A percentile compares a stretch with the other conserved stretches of the same genome.
Evolutionary conservation across 2,113 vertebrate genomes (phyloP).

Genomic region (Oreocharis arfaki): DNA sequence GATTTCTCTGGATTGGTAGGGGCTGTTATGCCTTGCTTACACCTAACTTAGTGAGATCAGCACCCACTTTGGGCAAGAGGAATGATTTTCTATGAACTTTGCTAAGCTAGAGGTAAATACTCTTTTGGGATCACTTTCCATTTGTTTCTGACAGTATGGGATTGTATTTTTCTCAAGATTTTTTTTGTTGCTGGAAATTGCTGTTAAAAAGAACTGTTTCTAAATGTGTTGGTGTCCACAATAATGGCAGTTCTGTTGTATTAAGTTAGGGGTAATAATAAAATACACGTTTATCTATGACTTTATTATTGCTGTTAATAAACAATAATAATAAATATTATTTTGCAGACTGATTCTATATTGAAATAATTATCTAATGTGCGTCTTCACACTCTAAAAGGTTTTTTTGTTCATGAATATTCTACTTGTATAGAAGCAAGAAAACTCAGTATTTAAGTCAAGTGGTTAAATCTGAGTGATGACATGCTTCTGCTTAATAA

Average conservation of each 20-base stretch:
- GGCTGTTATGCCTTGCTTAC: neutral
- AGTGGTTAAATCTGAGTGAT: neutral
- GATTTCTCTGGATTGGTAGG: neutral
- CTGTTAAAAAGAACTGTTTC: neutral
- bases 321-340: neutral
- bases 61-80: neutral
- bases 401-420: neutral
- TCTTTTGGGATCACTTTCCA: neutral
- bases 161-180: neutral
- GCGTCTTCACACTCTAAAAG: neutral
- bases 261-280: neutral
- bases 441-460: neutral
- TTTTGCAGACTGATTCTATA: neutral
- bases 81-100: neutral
- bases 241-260: neutral
- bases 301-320: neutral
- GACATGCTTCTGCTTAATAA: neutral
- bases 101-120: neutral
- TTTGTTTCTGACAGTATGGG: neutral
- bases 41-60: neutral
- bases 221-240: neutral
- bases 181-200: neutral
- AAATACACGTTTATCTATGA: neutral
- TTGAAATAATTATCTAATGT: neutral
- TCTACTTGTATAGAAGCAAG: neutral